Conservation (phyloP, 2,113 vertebrate genomes). For the Sinocyclocheilus anophthalmus region DNA sequence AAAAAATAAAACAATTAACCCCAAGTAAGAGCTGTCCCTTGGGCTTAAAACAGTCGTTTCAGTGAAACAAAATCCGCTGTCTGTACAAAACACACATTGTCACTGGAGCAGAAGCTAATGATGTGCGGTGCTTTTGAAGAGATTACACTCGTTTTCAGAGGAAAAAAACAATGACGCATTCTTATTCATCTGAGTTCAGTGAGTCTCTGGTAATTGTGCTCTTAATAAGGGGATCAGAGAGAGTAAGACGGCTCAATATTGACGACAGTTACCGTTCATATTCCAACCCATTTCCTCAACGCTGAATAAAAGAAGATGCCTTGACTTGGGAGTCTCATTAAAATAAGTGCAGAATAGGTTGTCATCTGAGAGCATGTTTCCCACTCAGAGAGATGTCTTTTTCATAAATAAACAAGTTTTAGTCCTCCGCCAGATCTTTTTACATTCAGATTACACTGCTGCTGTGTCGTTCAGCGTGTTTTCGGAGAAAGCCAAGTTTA, state of each 20-base stretch:
- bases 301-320: neutral
- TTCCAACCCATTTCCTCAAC: slow-evolving; percentile 16
- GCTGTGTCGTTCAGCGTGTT: neutral
- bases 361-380: neutral
- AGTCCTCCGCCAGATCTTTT: neutral
- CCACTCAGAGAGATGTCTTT: slow-evolving; percentile 8
- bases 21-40: slow-evolving; percentile 5
- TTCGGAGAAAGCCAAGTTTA: neutral
- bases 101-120: slow-evolving; percentile 55
- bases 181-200: slow-evolving; percentile 65
- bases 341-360: neutral
- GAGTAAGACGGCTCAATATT: slow-evolving; percentile 10
- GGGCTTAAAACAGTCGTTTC: slow-evolving; percentile 45
- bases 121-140: slow-evolving; percentile 58
- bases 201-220: slow-evolving; percentile 67
- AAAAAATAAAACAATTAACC: slow-evolving; percentile 14
- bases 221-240: slow-evolving; percentile 61
- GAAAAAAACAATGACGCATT: slow-evolving; percentile 65
- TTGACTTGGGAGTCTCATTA: slow-evolving; percentile 5
- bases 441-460: neutral
- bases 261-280: neutral
- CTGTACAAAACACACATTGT: slow-evolving; percentile 7
- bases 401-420: slow-evolving; percentile 27
- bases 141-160: slow-evolving; percentile 62
- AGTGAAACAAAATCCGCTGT: slow-evolving; percentile 43